Percentiles rank a stretch among this genome's conserved stretches.
Evolutionary conservation across 2,113 vertebrate genomes (phyloP).

Genomic region (Genyomyrus donnyi): DNA sequence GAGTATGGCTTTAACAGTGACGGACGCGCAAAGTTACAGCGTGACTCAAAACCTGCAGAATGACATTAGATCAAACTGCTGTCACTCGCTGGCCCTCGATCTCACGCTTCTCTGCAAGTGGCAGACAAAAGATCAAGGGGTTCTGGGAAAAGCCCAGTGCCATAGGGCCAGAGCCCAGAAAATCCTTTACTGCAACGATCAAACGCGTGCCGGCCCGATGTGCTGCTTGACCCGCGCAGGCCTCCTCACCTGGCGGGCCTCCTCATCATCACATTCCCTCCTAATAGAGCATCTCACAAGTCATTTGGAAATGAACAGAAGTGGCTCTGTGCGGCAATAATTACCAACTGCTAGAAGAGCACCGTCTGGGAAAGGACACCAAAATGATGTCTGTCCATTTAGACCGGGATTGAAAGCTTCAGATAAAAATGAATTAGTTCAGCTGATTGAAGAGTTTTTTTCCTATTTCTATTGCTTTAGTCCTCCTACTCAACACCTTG

Average conservation of each 20-base stretch:
- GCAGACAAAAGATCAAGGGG: slow-evolving; percentile 42
- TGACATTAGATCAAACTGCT: slow-evolving; percentile 9
- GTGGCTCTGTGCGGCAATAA: slow-evolving; percentile 11
- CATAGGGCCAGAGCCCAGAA: slow-evolving; percentile 50
- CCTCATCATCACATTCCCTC: slow-evolving; percentile 37
- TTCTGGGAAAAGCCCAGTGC: slow-evolving; percentile 23
- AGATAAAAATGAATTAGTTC: slow-evolving; percentile 47
- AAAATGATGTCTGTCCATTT: slow-evolving; percentile 45
- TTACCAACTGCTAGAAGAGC: slow-evolving; percentile 22
- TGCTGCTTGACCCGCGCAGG: slow-evolving; percentile 47
- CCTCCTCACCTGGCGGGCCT: slow-evolving; percentile 23
- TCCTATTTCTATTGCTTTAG: slow-evolving; percentile 20
- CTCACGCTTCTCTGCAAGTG: slow-evolving; percentile 39
- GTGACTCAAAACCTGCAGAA: slow-evolving; percentile 12
- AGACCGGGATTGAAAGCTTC: slow-evolving; percentile 36
- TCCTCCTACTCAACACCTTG: slow-evolving; percentile 45
- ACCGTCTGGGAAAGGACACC: slow-evolving; percentile 46
- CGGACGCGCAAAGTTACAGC: neutral
- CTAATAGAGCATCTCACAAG: slow-evolving; percentile 57
- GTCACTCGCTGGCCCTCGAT: slow-evolving; percentile 31
- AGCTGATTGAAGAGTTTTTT: slow-evolving; percentile 30
- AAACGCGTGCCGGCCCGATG: slow-evolving; percentile 41
- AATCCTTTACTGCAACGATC: slow-evolving; percentile 53
- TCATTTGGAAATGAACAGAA: slow-evolving; percentile 47
- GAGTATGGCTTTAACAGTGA: neutral